These are phyloP conservation scores for Corythornis cristatus DNA, from an alignment of 2,113 vertebrate species.

Conservation along the genomic window DNA sequence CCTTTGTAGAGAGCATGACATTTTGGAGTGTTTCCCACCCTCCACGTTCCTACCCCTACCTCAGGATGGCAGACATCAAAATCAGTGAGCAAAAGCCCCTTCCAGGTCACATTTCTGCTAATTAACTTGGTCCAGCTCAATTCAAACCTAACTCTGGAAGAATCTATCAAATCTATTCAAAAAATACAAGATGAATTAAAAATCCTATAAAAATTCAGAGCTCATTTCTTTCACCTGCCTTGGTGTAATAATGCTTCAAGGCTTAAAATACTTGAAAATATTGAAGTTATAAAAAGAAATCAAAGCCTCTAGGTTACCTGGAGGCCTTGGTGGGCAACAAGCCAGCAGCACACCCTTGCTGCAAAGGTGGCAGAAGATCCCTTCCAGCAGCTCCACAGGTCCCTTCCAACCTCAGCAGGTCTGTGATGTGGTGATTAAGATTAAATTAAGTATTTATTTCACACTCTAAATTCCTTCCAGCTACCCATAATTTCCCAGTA, in stretches of 20 bases:
- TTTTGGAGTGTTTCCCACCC: neutral
- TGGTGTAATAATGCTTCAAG: neutral
- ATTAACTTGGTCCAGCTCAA: neutral
- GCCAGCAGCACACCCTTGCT: neutral
- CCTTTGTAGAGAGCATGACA: fast-evolving
- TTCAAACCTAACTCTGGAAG: neutral
- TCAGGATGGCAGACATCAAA: fast-evolving
- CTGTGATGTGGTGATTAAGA: neutral
- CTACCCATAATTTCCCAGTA: neutral
- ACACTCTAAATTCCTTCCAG: neutral
- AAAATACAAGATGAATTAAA: neutral
- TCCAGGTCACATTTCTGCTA: neutral
- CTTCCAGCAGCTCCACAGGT: neutral
- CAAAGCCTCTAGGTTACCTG: neutral
- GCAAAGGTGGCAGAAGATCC: neutral
- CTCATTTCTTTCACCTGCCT: neutral
- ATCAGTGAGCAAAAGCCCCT: neutral
- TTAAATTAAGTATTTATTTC: neutral
- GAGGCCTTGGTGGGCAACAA: neutral
- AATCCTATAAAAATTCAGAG: neutral
- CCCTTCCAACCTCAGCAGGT: neutral
- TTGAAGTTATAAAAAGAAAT: neutral
- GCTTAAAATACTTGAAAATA: neutral
- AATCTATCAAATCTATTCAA: neutral
- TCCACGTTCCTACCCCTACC: neutral